These are phyloP conservation scores for Octopus sinensis DNA, from an alignment of 1,140 invertebrate genomes.

Conservation along the genomic window DNA sequence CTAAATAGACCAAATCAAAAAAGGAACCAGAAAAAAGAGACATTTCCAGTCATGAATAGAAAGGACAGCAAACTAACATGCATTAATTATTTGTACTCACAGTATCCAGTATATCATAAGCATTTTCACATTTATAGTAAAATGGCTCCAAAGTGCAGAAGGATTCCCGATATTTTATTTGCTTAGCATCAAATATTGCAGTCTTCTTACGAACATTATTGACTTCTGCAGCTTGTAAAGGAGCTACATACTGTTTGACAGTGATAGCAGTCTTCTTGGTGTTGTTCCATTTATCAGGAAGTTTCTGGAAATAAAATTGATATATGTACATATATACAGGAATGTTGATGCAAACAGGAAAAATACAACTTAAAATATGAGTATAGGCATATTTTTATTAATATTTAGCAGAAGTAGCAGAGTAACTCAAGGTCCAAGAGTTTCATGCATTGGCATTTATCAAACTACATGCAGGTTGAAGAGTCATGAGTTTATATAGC, in stretches of 20 bases:
- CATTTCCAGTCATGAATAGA: no score
- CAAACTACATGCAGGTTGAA: no score
- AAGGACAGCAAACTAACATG: no score
- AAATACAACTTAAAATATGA: no score
- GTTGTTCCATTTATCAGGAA: constrained; percentile 89
- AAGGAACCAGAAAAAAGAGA: no score
- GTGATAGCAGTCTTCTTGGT: constrained; percentile 84
- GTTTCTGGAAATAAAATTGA: constrained; percentile 63
- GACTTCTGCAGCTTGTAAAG: constrained; percentile 89
- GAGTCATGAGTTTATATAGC: no score
- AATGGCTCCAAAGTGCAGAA: constrained; percentile 65
- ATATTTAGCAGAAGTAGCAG: no score
- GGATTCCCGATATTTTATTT: constrained; percentile 76
- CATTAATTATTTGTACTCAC: not conserved
- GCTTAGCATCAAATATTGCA: constrained; percentile 74
- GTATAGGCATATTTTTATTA: no score
- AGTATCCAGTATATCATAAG: constrained; percentile 71
- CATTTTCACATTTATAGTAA: constrained; percentile 71
- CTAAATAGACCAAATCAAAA: no score
- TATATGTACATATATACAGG: not conserved
- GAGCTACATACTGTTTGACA: constrained; percentile 87
- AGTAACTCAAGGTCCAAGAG: no score
- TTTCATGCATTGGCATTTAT: no score
- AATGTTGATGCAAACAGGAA: no score
- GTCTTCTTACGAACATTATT: constrained; percentile 79